Percentiles rank a stretch among this genome's conserved stretches.
Conservation (phyloP, 2,888 invertebrate species). For the Peribatodes rhomboidaria region DNA sequence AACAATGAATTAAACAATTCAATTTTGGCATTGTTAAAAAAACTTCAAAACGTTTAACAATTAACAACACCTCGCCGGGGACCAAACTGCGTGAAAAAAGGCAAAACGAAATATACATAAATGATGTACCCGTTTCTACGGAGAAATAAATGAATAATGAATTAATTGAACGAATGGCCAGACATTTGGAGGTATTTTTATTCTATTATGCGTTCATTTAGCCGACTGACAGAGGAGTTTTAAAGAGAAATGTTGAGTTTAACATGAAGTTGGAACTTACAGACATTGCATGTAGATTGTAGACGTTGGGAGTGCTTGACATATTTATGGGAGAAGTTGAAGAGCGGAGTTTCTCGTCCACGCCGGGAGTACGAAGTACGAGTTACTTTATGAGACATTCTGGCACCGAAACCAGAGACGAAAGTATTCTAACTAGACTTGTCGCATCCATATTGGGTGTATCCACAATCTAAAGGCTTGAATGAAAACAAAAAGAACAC, state of each 20-base stretch:
- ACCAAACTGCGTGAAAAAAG: conserved; percentile 28
- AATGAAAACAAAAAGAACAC: background rate
- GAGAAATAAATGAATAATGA: conserved; percentile 51
- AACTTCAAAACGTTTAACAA: conserved; percentile 7
- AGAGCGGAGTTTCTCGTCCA: conserved; percentile 21
- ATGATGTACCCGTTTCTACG: conserved; percentile 46
- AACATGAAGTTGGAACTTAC: conserved; percentile 9
- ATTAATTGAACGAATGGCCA: conserved; percentile 56
- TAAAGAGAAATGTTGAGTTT: conserved; percentile 4
- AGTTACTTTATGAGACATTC: conserved; percentile 36
- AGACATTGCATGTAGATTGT: conserved; percentile 23
- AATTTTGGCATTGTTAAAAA: background rate
- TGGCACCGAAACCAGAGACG: conserved; percentile 23
- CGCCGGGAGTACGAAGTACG: conserved; percentile 32
- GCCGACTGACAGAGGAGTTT: conserved; percentile 7
- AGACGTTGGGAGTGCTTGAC: conserved; percentile 25
- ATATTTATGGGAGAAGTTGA: conserved; percentile 43
- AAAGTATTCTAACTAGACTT: conserved; percentile 1
- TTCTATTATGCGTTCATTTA: conserved; percentile 34
- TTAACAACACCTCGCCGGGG: conserved; percentile 18
- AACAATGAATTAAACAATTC: background rate
- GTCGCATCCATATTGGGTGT: background rate
- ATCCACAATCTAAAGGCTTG: background rate
- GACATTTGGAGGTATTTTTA: conserved; percentile 44
- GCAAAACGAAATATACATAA: conserved; percentile 45